These are phyloP conservation scores for Mesoclemmys tuberculata DNA, from an alignment of 2,113 vertebrate species.

Conservation along the genomic window DNA sequence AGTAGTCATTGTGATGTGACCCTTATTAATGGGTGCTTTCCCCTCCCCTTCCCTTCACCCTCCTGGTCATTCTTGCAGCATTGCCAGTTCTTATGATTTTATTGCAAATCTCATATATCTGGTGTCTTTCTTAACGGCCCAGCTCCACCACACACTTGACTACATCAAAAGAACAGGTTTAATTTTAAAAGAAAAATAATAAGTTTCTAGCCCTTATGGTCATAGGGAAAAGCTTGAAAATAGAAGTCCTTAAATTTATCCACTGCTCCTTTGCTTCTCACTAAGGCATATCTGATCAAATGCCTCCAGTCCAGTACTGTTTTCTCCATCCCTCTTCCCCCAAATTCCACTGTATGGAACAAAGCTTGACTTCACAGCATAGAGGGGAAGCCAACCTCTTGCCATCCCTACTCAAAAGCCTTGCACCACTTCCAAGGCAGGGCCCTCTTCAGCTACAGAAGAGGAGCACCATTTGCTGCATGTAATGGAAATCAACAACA, in stretches of 20 bases:
- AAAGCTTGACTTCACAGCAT: not conserved
- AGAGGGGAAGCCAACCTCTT: not conserved
- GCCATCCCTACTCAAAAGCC: not conserved
- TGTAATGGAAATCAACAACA: not conserved
- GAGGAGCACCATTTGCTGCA: not conserved
- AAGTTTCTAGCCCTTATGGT: not conserved
- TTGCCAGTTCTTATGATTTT: not conserved
- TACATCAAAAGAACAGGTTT: not conserved
- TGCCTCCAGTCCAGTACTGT: not conserved
- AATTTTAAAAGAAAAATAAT: not conserved
- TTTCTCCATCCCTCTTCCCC: not conserved
- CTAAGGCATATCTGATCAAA: not conserved
- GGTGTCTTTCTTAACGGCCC: not conserved
- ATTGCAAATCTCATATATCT: not conserved
- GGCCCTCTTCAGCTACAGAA: not conserved
- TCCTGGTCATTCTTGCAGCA: not conserved
- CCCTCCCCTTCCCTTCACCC: not conserved
- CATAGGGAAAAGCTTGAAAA: not conserved
- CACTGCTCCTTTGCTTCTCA: not conserved
- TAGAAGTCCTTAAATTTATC: not conserved
- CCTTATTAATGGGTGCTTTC: not conserved
- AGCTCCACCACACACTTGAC: not conserved
- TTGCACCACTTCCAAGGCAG: not conserved
- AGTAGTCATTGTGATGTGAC: not conserved
- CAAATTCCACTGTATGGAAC: not conserved